These are phyloP conservation scores for Peromyscus californicus DNA, from an alignment of 2,113 vertebrate genomes.

Conservation along the genomic window DNA sequence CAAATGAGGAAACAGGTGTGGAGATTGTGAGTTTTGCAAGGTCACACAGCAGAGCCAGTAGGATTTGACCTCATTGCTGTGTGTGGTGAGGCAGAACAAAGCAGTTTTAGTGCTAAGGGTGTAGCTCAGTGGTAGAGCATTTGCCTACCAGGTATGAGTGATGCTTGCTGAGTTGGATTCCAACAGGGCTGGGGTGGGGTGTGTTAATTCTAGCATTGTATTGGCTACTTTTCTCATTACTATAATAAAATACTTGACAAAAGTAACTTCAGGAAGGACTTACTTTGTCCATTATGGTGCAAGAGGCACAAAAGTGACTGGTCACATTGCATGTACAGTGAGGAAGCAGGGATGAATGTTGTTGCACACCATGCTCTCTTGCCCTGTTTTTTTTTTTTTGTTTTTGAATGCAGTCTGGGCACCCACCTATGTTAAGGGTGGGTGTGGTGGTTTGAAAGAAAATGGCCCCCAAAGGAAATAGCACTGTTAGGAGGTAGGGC, in stretches of 20 bases:
- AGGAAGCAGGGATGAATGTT: neutral
- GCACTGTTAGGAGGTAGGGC: too few species aligned
- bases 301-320: neutral
- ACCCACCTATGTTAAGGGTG: neutral
- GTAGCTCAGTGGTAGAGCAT: neutral
- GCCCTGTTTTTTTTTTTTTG: neutral
- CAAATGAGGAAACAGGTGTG: neutral
- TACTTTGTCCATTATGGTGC: neutral
- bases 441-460: too few species aligned
- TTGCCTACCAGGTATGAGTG: neutral
- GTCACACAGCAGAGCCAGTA: neutral
- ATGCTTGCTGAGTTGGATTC: neutral
- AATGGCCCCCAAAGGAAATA: too few species aligned
- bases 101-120: neutral
- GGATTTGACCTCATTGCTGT: neutral
- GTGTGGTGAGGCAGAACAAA: neutral
- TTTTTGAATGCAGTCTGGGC: neutral
- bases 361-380: neutral
- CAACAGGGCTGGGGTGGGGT: neutral
- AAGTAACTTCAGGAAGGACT: neutral
- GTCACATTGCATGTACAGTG: neutral
- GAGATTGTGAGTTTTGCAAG: neutral
- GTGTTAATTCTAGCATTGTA: neutral
- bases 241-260: neutral
- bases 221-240: neutral